phyloP scores from a whole-genome alignment of 2,797 vertebrate species.

The Cottoperca gobio region DNA sequence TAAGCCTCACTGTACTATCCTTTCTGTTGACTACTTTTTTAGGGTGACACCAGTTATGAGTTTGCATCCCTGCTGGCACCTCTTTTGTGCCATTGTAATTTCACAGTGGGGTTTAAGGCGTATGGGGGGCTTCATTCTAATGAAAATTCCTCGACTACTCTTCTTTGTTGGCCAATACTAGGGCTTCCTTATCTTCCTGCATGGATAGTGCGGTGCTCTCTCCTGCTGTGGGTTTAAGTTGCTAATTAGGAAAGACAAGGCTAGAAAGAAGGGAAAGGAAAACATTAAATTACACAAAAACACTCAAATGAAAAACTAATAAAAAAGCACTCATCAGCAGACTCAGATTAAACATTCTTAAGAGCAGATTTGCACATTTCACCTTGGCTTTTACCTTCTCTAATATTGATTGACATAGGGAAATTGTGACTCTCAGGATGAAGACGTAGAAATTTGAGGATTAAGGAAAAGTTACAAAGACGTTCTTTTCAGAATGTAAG shows the following conservation, averaged over 20 bases:
- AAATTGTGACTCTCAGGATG: slow-evolving; percentile 38
- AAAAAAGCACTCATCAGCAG: slow-evolving; percentile 41
- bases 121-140: slow-evolving; percentile 86
- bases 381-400: slow-evolving; percentile 18
- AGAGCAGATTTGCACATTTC: slow-evolving; percentile 54
- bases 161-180: slow-evolving; percentile 83
- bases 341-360: slow-evolving; percentile 37
- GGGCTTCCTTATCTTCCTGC: slow-evolving; percentile 80
- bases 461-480: slow-evolving; percentile 54
- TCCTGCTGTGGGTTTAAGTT: slow-evolving; percentile 88
- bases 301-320: slow-evolving; percentile 50
- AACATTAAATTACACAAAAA: slow-evolving; percentile 76
- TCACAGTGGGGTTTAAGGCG: slow-evolving; percentile 81
- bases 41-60: slow-evolving; percentile 80
- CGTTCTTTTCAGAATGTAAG: slow-evolving; percentile 68
- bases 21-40: slow-evolving; percentile 66
- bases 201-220: slow-evolving; percentile 79
- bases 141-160: slow-evolving; percentile 87
- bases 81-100: slow-evolving; percentile 84
- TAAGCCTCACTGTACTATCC: slow-evolving; percentile 65
- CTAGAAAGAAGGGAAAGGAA: slow-evolving; percentile 66
- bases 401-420: slow-evolving; percentile 48
- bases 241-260: slow-evolving; percentile 87
- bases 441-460: slow-evolving; percentile 41
- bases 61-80: slow-evolving; percentile 75